These are phyloP conservation scores for Axis porcinus DNA, from an alignment of 2,113 vertebrate species.

Conservation along the genomic window DNA sequence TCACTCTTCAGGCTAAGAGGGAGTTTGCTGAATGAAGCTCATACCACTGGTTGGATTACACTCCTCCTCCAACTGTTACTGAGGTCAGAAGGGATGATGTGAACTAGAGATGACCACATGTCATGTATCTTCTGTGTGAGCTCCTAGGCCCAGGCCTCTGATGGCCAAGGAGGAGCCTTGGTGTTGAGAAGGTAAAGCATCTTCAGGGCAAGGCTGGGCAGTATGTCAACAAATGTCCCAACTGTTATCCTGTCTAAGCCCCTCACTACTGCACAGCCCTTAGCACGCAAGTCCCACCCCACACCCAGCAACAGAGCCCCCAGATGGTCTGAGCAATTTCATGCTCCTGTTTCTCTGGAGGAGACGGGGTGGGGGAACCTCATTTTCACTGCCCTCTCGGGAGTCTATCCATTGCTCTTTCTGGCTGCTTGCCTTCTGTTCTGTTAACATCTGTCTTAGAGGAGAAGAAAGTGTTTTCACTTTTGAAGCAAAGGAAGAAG, in stretches of 20 bases:
- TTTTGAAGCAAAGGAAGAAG: background rate
- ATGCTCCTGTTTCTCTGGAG: background rate
- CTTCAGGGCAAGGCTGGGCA: background rate
- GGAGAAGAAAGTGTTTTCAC: background rate
- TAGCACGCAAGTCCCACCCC: fast-evolving
- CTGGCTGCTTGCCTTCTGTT: background rate
- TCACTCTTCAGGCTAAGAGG: background rate
- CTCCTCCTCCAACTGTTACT: background rate
- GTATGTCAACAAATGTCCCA: background rate
- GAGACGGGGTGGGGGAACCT: background rate
- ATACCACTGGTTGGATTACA: background rate
- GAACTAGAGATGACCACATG: background rate
- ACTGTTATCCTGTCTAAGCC: background rate
- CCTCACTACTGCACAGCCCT: too few species aligned
- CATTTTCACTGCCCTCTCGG: background rate
- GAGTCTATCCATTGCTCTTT: background rate
- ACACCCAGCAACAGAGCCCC: background rate
- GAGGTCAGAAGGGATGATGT: background rate
- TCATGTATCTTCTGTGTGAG: background rate
- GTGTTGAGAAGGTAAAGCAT: background rate
- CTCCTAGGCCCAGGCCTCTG: background rate
- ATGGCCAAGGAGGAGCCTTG: background rate
- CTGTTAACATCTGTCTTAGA: background rate
- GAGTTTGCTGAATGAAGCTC: background rate
- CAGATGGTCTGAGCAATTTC: background rate